Evolutionary conservation across 1,140 invertebrate genomes (phyloP).

Genomic region (Odontomachus brunneus): DNA sequence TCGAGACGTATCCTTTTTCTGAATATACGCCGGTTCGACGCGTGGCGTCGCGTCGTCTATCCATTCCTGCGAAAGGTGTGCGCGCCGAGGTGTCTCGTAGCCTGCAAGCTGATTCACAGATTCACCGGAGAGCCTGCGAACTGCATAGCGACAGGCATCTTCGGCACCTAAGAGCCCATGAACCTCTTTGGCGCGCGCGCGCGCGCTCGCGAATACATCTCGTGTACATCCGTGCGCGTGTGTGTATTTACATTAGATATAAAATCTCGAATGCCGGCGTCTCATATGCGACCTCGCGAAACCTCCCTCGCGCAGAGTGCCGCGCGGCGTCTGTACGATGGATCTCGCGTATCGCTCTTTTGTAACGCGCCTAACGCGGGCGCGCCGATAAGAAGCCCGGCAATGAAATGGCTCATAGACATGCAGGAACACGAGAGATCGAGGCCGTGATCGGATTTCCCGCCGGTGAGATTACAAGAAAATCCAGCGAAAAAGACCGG

Average conservation of each 20-base stretch:
- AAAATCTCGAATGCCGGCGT: slow-evolving; percentile 43
- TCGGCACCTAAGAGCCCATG: slow-evolving; percentile 59
- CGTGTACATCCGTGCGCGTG: background rate
- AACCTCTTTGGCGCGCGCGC: slow-evolving; percentile 5
- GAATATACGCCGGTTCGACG: no score
- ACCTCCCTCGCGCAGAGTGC: background rate
- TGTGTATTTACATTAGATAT: slow-evolving; percentile 59
- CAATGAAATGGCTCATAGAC: background rate
- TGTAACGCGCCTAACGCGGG: slow-evolving; percentile 48
- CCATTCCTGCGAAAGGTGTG: background rate
- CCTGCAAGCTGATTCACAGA: slow-evolving; percentile 54
- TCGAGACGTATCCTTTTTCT: background rate
- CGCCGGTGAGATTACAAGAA: no score
- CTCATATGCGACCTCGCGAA: background rate
- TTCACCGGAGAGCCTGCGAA: slow-evolving; percentile 59
- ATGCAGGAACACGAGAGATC: slow-evolving; percentile 3
- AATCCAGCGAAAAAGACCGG: no score
- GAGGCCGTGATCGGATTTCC: slow-evolving; percentile 1
- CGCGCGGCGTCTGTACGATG: slow-evolving; percentile 13
- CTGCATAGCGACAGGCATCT: slow-evolving; percentile 61
- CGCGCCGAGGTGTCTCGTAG: slow-evolving; percentile 20
- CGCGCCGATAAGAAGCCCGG: slow-evolving; percentile 56
- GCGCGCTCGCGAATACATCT: background rate
- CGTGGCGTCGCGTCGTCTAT: background rate
- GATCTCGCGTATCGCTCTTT: slow-evolving; percentile 58